A percentile compares a stretch with the other conserved stretches of the same genome.
Evolutionary conservation across 2,113 vertebrate genomes (phyloP).

Genomic region (Passer montanus): DNA sequence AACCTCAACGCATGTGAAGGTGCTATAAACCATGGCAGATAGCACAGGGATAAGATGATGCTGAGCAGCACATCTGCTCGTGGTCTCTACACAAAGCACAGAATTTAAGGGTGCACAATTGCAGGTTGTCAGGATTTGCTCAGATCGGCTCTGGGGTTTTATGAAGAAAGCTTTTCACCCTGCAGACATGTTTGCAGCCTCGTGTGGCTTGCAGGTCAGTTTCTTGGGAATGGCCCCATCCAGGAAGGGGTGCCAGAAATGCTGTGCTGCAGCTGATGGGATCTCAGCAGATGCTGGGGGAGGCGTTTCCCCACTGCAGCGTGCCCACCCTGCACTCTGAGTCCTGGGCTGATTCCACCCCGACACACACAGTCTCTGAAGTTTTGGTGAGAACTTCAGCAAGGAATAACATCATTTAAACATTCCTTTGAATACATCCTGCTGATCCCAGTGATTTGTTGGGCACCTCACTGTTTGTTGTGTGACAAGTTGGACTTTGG

Average conservation of each 20-base stretch:
- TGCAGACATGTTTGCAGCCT: neutral
- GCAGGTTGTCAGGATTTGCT: neutral
- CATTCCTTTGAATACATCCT: constrained; percentile 39
- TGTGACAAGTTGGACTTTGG: constrained; percentile 84
- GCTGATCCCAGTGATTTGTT: constrained; percentile 76
- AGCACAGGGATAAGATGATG: neutral
- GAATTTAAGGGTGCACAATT: neutral
- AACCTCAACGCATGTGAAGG: constrained; percentile 6
- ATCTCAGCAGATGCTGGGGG: neutral
- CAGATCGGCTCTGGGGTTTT: neutral
- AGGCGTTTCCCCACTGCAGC: neutral
- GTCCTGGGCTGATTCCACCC: neutral
- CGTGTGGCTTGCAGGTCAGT: fast-evolving
- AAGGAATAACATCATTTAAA: constrained; percentile 18
- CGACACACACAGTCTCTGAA: neutral
- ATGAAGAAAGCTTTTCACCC: neutral
- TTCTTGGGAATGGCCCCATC: neutral
- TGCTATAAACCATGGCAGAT: constrained; percentile 40
- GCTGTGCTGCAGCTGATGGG: neutral
- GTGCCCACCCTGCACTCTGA: neutral
- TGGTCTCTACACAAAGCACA: neutral
- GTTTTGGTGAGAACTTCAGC: constrained; percentile 19
- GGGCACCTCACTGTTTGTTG: constrained; percentile 70
- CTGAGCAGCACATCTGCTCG: neutral
- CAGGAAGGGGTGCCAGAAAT: neutral